Evolutionary conservation across 2,113 vertebrate genomes (phyloP), one percentile per base, ranked within the genome.

Genomic region (Nannospalax galili): DNA sequence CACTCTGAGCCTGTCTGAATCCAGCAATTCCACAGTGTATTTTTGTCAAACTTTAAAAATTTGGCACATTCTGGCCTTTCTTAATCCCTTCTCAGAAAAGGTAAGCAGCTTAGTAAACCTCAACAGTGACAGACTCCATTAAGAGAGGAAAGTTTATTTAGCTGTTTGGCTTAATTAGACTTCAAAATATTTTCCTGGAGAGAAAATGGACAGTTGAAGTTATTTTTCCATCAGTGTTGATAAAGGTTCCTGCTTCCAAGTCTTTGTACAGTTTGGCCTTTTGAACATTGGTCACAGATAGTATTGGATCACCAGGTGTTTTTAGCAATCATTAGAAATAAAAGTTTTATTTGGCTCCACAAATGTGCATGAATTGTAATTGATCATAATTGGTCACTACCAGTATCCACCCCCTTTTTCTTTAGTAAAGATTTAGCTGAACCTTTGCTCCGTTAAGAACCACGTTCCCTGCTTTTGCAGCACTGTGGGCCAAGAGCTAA

Each of bases 81-180:
- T 90, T 97, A 98, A 97, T 97, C 82, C 74, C 96, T 96, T 96
- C 79, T 96, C 0, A 24, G 97, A 97, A 98, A 98, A 98, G 84
- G 82, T 96, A 97, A 98, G 74, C 97, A 95, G 88, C 92, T 97
- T 97, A 97, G 94, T 97, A 97, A 96, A 97, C 96, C 94, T 98
- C 90, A 75, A 56, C 89, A 81, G 82, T 82, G 84, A 78, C 64
- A 92, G 95, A 97, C 97, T 96, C 87, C 74, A 93, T 87, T 92
- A 97, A 93, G 4, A 58, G 90, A 95, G 91, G 82, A 96, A 75
- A 94, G 48, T 97, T 98, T 93, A 97, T 91, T 52, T 75, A 97
- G 82, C 96, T 92, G 86, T 82, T 97, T 97, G 87, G 85, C 95
- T 97, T 97, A 96, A 95, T 96, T 96, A 97, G 75, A 80, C 72